Percentiles rank a stretch among this genome's conserved stretches.
phyloP scores from a whole-genome alignment of 2,888 invertebrate species.

The Metacarcinus magister region DNA sequence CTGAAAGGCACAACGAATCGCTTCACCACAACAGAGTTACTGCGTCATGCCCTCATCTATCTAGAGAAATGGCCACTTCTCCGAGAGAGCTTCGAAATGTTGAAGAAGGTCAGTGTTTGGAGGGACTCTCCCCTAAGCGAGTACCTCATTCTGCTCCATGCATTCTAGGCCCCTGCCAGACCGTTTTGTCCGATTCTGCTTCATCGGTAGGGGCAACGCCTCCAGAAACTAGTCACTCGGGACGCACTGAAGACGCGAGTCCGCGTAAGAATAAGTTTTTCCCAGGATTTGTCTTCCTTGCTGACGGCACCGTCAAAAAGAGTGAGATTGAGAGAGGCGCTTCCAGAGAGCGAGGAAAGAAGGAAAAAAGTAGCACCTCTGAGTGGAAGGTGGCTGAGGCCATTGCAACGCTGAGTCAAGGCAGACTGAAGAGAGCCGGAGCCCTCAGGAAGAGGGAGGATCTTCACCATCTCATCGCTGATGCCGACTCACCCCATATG shows the following conservation, averaged over 20 bases:
- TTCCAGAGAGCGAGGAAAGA: not conserved
- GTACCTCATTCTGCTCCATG: not conserved
- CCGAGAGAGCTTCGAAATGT: not conserved
- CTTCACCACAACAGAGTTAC: not conserved
- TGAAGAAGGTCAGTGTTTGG: not conserved
- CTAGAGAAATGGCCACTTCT: not conserved
- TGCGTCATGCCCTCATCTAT: not conserved
- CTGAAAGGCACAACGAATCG: not conserved
- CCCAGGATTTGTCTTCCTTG: conserved; percentile 30
- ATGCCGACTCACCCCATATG: not conserved
- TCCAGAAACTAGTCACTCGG: not conserved
- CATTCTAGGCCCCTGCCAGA: not conserved
- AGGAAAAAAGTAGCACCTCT: not conserved
- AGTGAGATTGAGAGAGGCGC: conserved; percentile 34
- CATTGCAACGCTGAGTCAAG: not conserved
- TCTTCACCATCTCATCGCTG: not conserved
- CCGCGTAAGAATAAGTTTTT: conserved; percentile 65
- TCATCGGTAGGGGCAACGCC: not conserved
- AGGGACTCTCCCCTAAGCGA: not conserved
- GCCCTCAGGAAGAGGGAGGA: conserved; percentile 64
- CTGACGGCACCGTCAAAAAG: conserved; percentile 53
- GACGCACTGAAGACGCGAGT: not conserved
- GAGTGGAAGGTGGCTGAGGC: conserved; percentile 59
- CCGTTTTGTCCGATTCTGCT: not conserved
- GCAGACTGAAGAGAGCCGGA: conserved; percentile 50